Conservation (phyloP, 2,113 vertebrate species). For the mouse (Mus musculus) region GRCm39 chr2:72926501-72927000, state of each 20-base stretch:
- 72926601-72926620: slow-evolving; percentile 84
- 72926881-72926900: slow-evolving; percentile 55
- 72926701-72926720: slow-evolving; percentile 82
- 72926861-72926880: slow-evolving; percentile 27
- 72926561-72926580: slow-evolving; percentile 77
- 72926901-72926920: neutral
- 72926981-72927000: slow-evolving; percentile 83
- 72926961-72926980: slow-evolving; percentile 82
- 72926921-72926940: slow-evolving; percentile 68
- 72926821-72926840: slow-evolving; percentile 68
- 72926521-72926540: slow-evolving; percentile 19
- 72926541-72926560: slow-evolving; percentile 81
- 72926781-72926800: slow-evolving; percentile 78
- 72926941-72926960: slow-evolving; percentile 76
- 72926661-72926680: slow-evolving; percentile 84
- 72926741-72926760: slow-evolving; percentile 82
- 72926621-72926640: slow-evolving; percentile 82
- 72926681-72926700: slow-evolving; percentile 82
- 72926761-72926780: slow-evolving; percentile 77
- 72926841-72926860: slow-evolving; percentile 67
- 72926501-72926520: slow-evolving; percentile 35
- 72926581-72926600: neutral
- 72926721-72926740: slow-evolving; percentile 84
- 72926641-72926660: slow-evolving; percentile 74
- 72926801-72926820: slow-evolving; percentile 71